A percentile compares a stretch with the other conserved stretches of the same genome.
Conservation (phyloP, 2,113 vertebrate species). For the Lynx canadensis region DNA sequence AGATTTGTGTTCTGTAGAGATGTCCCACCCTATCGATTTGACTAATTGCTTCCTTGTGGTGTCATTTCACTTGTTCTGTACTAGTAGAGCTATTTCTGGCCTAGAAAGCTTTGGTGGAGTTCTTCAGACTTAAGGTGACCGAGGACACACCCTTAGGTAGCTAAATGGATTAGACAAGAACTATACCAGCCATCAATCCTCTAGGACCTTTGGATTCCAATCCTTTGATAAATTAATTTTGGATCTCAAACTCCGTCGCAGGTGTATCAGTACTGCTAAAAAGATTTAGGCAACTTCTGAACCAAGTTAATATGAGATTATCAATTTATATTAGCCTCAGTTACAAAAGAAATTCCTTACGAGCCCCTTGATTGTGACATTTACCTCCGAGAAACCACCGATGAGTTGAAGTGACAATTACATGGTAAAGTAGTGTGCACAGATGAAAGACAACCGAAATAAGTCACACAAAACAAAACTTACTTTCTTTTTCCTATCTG, state of each 20-base stretch:
- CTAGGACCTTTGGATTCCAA: background rate
- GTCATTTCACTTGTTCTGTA: background rate
- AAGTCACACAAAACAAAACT: background rate
- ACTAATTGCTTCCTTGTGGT: background rate
- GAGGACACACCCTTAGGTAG: background rate
- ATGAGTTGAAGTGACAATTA: background rate
- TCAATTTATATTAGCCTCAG: background rate
- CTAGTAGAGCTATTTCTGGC: background rate
- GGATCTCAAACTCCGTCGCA: background rate
- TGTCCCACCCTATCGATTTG: background rate
- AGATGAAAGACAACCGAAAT: background rate
- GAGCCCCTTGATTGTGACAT: background rate
- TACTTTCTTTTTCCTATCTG: background rate
- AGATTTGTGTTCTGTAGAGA: background rate
- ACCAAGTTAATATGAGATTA: background rate
- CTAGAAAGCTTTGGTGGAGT: background rate
- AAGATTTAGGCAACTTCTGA: background rate
- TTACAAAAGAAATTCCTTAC: background rate
- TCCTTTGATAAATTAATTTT: background rate
- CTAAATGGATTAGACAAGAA: background rate
- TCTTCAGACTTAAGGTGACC: background rate
- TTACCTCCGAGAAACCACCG: background rate
- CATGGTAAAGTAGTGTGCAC: fast-evolving
- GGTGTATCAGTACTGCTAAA: background rate
- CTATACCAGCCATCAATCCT: background rate